These are phyloP conservation scores for Camponotus fellah DNA, from an alignment of 2,888 invertebrate species.

Conservation along the genomic window DNA sequence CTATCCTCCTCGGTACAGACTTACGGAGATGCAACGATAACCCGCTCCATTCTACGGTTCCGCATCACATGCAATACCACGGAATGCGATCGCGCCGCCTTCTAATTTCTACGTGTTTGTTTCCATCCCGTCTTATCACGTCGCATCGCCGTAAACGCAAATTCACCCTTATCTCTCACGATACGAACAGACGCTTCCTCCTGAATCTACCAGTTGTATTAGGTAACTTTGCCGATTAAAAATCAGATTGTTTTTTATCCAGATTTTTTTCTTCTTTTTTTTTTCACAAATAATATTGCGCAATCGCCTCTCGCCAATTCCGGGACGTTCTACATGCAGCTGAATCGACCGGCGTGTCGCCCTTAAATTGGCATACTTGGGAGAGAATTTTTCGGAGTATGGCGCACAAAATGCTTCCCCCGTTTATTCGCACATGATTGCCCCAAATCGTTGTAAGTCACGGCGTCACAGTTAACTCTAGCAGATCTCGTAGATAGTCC, in stretches of 20 bases:
- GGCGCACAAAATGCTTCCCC: not conserved
- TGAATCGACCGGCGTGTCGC: not conserved
- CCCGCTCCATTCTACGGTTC: slow-evolving; percentile 25
- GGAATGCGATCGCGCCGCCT: slow-evolving; percentile 37
- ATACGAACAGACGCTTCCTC: not conserved
- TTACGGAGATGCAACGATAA: slow-evolving; percentile 46
- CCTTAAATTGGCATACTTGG: slow-evolving; percentile 33
- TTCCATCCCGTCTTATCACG: slow-evolving; percentile 39
- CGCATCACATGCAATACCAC: slow-evolving; percentile 43
- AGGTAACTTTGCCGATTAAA: not conserved
- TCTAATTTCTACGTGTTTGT: slow-evolving; percentile 50
- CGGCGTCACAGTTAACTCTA: slow-evolving; percentile 53
- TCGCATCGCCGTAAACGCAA: slow-evolving; percentile 35
- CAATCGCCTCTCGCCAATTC: not conserved
- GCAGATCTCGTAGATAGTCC: slow-evolving; percentile 52
- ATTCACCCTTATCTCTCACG: slow-evolving; percentile 16
- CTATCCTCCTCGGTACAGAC: slow-evolving; percentile 39
- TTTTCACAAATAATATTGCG: not conserved
- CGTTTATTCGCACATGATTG: slow-evolving; percentile 52
- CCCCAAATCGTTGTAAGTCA: slow-evolving; percentile 55
- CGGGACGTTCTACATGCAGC: not conserved
- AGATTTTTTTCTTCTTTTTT: not conserved
- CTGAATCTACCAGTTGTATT: not conserved
- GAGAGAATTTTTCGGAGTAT: slow-evolving; percentile 39
- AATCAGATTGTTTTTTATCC: not conserved